These are phyloP conservation scores for Amiota mariae DNA, from an alignment of 2,888 invertebrate species.

Conservation along the genomic window DNA sequence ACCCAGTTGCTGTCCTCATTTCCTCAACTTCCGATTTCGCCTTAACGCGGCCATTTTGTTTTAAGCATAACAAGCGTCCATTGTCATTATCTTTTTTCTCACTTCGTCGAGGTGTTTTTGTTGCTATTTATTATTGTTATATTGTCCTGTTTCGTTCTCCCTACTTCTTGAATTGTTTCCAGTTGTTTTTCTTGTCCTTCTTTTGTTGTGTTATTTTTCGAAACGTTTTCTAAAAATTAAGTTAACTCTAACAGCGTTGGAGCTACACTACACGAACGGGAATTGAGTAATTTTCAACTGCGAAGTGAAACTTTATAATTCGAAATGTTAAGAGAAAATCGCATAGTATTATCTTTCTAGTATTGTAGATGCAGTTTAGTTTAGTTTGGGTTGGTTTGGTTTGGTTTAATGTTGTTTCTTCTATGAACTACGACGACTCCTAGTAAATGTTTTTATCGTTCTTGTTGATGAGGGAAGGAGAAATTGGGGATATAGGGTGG, in stretches of 20 bases:
- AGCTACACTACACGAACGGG: conserved; percentile 46
- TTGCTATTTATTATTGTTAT: background rate
- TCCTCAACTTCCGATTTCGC: background rate
- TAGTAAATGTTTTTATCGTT: conserved; percentile 45
- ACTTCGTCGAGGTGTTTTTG: conserved; percentile 4
- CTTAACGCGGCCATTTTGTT: conserved; percentile 20
- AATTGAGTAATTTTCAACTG: conserved; percentile 66
- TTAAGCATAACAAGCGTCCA: background rate
- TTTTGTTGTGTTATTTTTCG: conserved; percentile 40
- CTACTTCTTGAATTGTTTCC: conserved; percentile 47
- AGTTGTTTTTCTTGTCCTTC: conserved; percentile 15
- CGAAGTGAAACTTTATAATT: conserved; percentile 66
- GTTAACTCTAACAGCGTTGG: conserved; percentile 57
- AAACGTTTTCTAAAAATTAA: conserved; percentile 63
- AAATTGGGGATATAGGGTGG: too few relatives aligned
- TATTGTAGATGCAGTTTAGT: background rate
- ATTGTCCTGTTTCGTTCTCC: background rate
- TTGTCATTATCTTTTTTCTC: conserved; percentile 7
- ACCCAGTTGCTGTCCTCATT: conserved; percentile 15
- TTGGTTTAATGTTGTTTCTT: conserved; percentile 55
- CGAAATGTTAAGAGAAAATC: conserved; percentile 21
- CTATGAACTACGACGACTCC: conserved; percentile 33
- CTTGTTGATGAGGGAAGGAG: background rate
- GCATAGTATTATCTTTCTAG: background rate
- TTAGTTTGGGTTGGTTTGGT: background rate